These are phyloP conservation scores for Coleophora deauratella DNA, from an alignment of 2,888 invertebrate genomes.

Conservation along the genomic window DNA sequence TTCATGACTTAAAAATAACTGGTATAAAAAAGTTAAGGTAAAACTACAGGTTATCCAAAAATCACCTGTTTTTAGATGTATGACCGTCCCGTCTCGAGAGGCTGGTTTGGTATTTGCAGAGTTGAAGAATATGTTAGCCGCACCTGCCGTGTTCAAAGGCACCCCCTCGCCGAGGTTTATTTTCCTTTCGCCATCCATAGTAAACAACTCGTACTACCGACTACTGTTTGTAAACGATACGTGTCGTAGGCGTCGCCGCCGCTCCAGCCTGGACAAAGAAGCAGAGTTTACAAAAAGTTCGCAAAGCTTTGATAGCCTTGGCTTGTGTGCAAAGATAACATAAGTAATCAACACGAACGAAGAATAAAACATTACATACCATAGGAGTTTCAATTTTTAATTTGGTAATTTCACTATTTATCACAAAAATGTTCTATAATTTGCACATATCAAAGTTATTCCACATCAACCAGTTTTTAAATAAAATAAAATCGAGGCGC, in stretches of 20 bases:
- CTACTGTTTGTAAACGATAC: not conserved
- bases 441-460: slow-evolving; percentile 3
- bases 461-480: slow-evolving; percentile 2
- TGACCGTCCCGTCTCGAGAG: slow-evolving; percentile 54
- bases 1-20: not conserved
- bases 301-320: slow-evolving; percentile 45
- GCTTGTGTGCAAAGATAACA: slow-evolving; percentile 27
- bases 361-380: slow-evolving; percentile 36
- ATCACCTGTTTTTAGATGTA: slow-evolving; percentile 65
- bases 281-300: slow-evolving; percentile 53
- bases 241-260: slow-evolving; percentile 31
- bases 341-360: slow-evolving; percentile 36
- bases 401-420: no score
- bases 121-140: slow-evolving; percentile 63
- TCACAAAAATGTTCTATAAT: not conserved
- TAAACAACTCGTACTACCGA: slow-evolving; percentile 21
- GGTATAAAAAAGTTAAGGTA: slow-evolving; percentile 3
- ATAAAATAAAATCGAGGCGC: slow-evolving; percentile 3
- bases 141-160: slow-evolving; percentile 56
- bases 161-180: slow-evolving; percentile 56
- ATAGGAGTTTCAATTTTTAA: no score
- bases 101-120: slow-evolving; percentile 52
- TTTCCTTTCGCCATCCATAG: slow-evolving; percentile 59
- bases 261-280: slow-evolving; percentile 58
- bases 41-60: slow-evolving; percentile 6